A percentile compares a stretch with the other conserved stretches of the same genome.
These are phyloP conservation scores for Heliconius melpomene DNA, from an alignment of 1,140 invertebrate genomes.

Conservation along the genomic window DNA sequence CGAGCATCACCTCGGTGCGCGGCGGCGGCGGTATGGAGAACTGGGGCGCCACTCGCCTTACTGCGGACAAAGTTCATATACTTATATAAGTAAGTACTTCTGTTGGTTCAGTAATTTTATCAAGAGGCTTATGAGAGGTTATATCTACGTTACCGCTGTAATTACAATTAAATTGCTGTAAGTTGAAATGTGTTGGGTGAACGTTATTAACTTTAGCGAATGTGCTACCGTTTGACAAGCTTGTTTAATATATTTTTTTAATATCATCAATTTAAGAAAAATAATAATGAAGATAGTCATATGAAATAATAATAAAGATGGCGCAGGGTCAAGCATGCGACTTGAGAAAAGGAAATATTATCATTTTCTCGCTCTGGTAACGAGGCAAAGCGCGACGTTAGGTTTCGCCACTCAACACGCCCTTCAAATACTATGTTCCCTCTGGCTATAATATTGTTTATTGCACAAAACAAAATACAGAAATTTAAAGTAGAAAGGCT, in stretches of 20 bases:
- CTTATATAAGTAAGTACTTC: background rate
- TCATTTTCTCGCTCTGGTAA: no score
- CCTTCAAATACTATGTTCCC: no score
- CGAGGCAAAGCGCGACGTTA: no score
- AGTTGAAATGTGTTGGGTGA: background rate
- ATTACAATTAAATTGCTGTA: slow-evolving; percentile 3
- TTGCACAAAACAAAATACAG: no score
- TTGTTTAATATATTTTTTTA: background rate
- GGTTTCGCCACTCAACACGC: no score
- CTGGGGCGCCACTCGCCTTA: slow-evolving; percentile 94
- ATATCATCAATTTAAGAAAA: no score
- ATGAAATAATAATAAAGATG: no score
- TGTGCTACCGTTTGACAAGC: background rate
- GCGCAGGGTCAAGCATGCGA: no score
- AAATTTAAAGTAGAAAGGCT: no score
- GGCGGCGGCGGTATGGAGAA: slow-evolving; percentile 95
- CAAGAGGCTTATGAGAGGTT: background rate
- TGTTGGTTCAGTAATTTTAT: background rate
- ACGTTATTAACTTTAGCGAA: background rate
- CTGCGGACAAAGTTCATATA: slow-evolving; percentile 81
- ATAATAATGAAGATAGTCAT: no score
- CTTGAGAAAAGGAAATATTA: no score
- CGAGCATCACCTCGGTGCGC: slow-evolving; percentile 93
- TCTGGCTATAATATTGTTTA: no score
- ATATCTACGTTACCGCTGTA: background rate